Percentiles rank a stretch among this genome's conserved stretches.
Conservation (phyloP, 1,140 invertebrate species). For the Drosophila lowei region DNA sequence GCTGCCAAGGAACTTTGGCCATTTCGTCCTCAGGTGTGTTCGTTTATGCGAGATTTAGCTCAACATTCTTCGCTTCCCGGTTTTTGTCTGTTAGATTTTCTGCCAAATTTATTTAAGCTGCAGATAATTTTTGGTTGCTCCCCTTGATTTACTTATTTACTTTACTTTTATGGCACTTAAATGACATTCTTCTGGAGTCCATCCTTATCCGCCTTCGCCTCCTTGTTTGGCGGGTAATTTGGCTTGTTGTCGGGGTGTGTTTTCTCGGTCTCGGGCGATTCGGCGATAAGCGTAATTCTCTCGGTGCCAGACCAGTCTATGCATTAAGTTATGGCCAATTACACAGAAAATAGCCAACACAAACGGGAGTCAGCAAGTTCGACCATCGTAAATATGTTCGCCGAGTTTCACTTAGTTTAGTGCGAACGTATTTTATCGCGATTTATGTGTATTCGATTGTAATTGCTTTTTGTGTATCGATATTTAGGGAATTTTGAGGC, state of each 20-base stretch:
- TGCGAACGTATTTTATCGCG: slow-evolving; percentile 26
- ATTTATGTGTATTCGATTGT: slow-evolving; percentile 29
- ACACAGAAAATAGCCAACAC: slow-evolving; percentile 48
- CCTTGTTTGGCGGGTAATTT: slow-evolving; percentile 65
- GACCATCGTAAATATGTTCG: slow-evolving; percentile 13
- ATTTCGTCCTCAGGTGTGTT: slow-evolving; percentile 56
- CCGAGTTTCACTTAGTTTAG: slow-evolving; percentile 29
- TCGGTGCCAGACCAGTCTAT: slow-evolving; percentile 48
- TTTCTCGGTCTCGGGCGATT: slow-evolving; percentile 49
- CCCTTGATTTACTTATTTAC: slow-evolving; percentile 78
- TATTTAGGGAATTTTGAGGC: not conserved
- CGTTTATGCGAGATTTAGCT: slow-evolving; percentile 21
- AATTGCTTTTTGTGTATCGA: not conserved
- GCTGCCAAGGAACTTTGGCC: slow-evolving; percentile 67
- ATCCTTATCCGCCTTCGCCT: not conserved
- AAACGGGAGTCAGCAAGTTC: slow-evolving; percentile 34
- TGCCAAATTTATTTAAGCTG: slow-evolving; percentile 70
- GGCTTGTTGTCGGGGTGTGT: slow-evolving; percentile 50
- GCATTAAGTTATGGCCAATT: slow-evolving; percentile 63
- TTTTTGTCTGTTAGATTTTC: slow-evolving; percentile 35
- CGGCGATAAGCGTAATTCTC: slow-evolving; percentile 66
- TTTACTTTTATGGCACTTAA: slow-evolving; percentile 75
- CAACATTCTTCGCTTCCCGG: not conserved
- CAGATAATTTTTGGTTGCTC: slow-evolving; percentile 60
- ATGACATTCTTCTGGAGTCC: slow-evolving; percentile 40